phyloP scores from a whole-genome alignment of 2,888 invertebrate genomes.

The Amblyjoppa fuscipennis region DNA sequence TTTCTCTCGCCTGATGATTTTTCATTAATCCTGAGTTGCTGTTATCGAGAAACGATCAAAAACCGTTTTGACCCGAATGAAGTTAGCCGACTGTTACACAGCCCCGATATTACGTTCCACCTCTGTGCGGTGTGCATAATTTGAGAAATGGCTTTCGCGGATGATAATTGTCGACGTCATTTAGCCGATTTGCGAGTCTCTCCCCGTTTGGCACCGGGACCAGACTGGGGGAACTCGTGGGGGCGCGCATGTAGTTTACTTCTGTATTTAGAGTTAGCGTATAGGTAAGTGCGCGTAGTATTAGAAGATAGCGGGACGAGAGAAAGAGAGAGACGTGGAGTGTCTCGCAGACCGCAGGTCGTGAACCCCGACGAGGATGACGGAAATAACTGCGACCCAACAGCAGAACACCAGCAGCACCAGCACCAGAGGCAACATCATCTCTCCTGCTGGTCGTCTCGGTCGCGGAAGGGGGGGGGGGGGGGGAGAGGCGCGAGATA shows the following conservation, averaged over 20 bases:
- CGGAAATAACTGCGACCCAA: conserved; percentile 77
- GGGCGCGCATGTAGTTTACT: background rate
- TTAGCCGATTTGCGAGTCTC: conserved; percentile 50
- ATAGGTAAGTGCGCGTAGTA: conserved; percentile 41
- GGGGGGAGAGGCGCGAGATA: conserved; percentile 18
- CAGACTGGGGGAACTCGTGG: background rate
- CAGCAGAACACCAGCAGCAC: conserved; percentile 50
- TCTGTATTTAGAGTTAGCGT: conserved; percentile 7
- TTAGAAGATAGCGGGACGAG: conserved; percentile 48
- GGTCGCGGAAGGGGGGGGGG: conserved; percentile 28
- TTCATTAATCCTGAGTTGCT: background rate
- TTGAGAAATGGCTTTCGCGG: background rate
- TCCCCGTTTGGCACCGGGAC: conserved; percentile 11
- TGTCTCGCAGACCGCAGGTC: conserved; percentile 73
- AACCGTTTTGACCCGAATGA: background rate
- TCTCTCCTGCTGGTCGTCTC: conserved; percentile 36
- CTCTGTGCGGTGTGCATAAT: too few species aligned
- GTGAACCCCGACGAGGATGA: conserved; percentile 78
- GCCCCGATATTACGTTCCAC: too few species aligned
- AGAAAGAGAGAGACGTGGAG: conserved; percentile 35
- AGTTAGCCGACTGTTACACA: background rate
- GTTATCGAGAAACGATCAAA: background rate
- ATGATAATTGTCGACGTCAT: conserved; percentile 61
- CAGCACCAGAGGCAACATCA: conserved; percentile 51
- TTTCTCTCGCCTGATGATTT: background rate